Percentiles rank a stretch among this genome's conserved stretches.
These are phyloP conservation scores for Thecocarcelia acutangulata DNA, from an alignment of 2,888 invertebrate species.

Conservation along the genomic window DNA sequence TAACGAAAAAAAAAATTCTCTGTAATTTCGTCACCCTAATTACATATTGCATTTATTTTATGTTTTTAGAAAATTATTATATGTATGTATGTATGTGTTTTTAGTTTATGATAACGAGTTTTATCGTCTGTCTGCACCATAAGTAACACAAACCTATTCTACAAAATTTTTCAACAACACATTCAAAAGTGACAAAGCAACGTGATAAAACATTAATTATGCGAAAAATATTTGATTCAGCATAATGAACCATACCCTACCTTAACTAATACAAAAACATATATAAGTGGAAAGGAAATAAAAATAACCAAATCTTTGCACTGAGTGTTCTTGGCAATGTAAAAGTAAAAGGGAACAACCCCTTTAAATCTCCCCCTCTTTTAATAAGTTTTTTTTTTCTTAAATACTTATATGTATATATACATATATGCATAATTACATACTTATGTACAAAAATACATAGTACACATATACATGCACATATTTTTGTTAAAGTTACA, in stretches of 20 bases:
- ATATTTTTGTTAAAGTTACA: constrained; percentile 41
- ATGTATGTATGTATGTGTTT: constrained; percentile 3
- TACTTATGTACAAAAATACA: too few relatives aligned
- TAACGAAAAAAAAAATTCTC: too few relatives aligned
- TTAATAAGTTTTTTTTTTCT: constrained; percentile 25
- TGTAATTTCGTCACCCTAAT: too few relatives aligned
- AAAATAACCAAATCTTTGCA: constrained; percentile 34
- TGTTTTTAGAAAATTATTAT: too few relatives aligned
- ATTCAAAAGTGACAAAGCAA: constrained; percentile 56
- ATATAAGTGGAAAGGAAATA: background rate
- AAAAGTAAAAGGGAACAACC: constrained; percentile 59
- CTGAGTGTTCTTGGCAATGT: background rate
- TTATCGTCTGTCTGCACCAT: constrained; percentile 32
- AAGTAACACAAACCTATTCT: constrained; percentile 46
- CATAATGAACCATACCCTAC: constrained; percentile 67
- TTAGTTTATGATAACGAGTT: constrained; percentile 55
- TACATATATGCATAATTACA: too few relatives aligned
- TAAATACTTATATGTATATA: too few relatives aligned
- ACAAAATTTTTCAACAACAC: constrained; percentile 65
- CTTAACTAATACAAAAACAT: constrained; percentile 53
- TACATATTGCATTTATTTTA: too few relatives aligned
- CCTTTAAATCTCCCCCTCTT: constrained; percentile 65
- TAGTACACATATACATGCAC: too few relatives aligned
- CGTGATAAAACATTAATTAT: constrained; percentile 54
- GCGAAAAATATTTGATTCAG: constrained; percentile 22